Base-by-base conservation (phyloP, 2,113 vertebrate species). In the Tauraco erythrolophus region DNA sequence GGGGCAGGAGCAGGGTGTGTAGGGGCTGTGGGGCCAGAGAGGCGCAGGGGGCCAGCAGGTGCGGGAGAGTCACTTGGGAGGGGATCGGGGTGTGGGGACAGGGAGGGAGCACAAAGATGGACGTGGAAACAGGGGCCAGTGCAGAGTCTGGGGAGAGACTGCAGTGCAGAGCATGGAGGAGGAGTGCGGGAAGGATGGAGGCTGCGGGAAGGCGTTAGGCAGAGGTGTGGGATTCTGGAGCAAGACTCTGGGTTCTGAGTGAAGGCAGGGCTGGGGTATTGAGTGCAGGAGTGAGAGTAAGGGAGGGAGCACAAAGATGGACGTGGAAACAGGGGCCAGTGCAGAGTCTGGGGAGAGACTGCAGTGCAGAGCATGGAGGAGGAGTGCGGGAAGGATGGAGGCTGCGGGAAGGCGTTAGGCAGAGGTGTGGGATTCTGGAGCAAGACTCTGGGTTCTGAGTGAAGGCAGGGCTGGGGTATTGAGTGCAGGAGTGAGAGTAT, bases 121-220 rank as follows among this genome's bases (percentile, higher is more conserved):
- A 3, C 1, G 1, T 70, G 43, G 48, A 27, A 25, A 25, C 1
- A 1, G 35, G 13, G 31, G 4, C 15, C 5, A 27, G 27, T 0
- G 0, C 9, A 6, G 48, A 27, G 58, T 6, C n/a, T 1, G 6
- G 57, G 56, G 18, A 30, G 30, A 27, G 43, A 5, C 45, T 58
- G 48, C 33, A 1, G 31, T 25, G 27, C 0, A 2, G 35, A 69
- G 30, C 1, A 1, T 10, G 48, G 41, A 43, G 41, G 41, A 19
- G 39, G 28, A 25, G 43, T 1, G 6, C 8, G 5, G 45, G 5
- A 33, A 4, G 33, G 11, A 5, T 0, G 1, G 17, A 6, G 7
- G 54, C 25, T 28, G 8, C 10, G 18, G 23, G 10, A 19, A n/a
- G 35, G 50, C 0, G 1, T 3, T 30, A n/a, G 70, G 41, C 22